Evolutionary conservation across 1,140 invertebrate genomes (phyloP), one percentile per base, ranked within the genome.

Genomic region (Lasioglossum baleicum): DNA sequence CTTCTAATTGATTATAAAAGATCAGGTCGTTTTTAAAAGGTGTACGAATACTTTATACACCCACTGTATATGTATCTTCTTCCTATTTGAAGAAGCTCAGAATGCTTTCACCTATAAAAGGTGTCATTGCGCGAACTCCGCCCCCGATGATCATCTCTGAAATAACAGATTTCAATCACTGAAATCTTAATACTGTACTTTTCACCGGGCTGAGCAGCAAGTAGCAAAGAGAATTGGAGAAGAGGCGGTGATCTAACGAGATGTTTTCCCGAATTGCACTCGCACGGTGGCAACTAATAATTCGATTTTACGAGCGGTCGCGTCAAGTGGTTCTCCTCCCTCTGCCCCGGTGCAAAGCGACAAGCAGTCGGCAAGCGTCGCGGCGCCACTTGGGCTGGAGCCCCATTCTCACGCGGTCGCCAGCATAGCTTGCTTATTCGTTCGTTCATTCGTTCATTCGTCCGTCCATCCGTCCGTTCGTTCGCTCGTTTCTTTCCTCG

Each of bases 241-340:
- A 51, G 65, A 75, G 74, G 60, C 67, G 61, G 82, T 88, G 83
- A 91, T 91, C 91, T 92, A 91, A 89, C 87, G 88, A 87, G 88
- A 86, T 91, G 90, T 91, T 92, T 92, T 91, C 87, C 87, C 83
- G 81, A 83, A 84, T 89, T 85, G 89, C 87, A 60, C 79, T 69
- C 75, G 81, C 78, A 83, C 76, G 77, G 80, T 84, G 84, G 85
- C 82, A 90, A 90, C 89, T 89, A 90, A 91, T 91, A 92, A 92
- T 90, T 92, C 83, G 89, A 88, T 89, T 92, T 92, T 92, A 92
- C 90, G 90, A 91, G 86, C 81, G 82, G 75, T 61, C 72, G 87
- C 81, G 87, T 68, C 83, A 81, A 79, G 48, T 72, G 70, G 44
- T 42, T 64, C 44, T 61, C 73, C 73, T 67, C 82, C 31, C 40